Evolutionary conservation across 37 sponge, comb jelly and placozoan species (phyloP).

Genomic region (Geodia barretti): DNA sequence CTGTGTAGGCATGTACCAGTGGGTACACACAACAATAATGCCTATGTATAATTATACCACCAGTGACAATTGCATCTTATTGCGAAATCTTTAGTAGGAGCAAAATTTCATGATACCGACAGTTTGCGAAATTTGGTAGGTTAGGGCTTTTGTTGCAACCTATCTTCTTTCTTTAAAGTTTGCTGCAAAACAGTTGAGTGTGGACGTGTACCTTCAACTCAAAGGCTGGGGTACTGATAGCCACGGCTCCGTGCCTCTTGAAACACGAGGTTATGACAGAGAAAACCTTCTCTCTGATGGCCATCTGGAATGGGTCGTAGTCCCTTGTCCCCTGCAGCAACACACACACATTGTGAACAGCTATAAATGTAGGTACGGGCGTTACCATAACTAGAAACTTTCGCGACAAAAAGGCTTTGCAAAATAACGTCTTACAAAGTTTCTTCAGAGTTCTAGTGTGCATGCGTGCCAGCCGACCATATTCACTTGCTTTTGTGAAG

Average conservation of each 20-base stretch:
- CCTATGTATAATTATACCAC: neutral
- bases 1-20: neutral
- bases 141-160: too few relatives aligned
- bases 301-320: slow-evolving; percentile 96
- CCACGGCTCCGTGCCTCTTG: slow-evolving; percentile 96
- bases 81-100: too few relatives aligned
- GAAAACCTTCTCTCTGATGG: slow-evolving; percentile 90
- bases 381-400: too few relatives aligned
- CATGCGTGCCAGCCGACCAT: too few relatives aligned
- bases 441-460: too few relatives aligned
- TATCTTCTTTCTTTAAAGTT: too few relatives aligned
- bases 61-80: neutral
- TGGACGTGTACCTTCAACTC: slow-evolving; percentile 88
- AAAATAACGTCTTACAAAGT: too few relatives aligned
- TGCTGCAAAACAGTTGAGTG: too few relatives aligned
- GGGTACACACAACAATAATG: neutral
- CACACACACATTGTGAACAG: neutral
- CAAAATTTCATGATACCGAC: too few relatives aligned
- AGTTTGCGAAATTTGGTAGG: too few relatives aligned
- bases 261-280: slow-evolving; percentile 77
- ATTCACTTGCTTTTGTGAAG: too few relatives aligned
- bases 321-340: slow-evolving; percentile 85
- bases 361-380: neutral
- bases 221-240: slow-evolving; percentile 97
- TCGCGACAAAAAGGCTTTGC: too few relatives aligned